These are phyloP conservation scores for Hirudinaria manillensis DNA, from an alignment of 2,888 invertebrate genomes.

Conservation along the genomic window DNA sequence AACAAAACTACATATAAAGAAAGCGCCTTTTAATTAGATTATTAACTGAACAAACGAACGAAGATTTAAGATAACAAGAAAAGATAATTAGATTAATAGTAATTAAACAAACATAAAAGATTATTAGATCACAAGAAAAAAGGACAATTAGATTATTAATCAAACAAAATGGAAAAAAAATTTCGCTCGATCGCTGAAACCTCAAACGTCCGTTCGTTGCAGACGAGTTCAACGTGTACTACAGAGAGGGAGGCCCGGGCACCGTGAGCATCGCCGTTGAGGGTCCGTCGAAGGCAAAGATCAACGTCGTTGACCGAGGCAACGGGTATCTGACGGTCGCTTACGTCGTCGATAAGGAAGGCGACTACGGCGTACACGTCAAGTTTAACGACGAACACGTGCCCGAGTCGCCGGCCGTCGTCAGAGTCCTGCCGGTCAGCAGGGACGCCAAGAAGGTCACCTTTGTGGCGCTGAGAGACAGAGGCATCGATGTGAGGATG, in stretches of 20 bases:
- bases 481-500: constrained; percentile 47
- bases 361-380: constrained; percentile 89
- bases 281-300: constrained; percentile 87
- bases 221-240: constrained; percentile 79
- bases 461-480: constrained; percentile 50
- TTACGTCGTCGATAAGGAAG: constrained; percentile 49
- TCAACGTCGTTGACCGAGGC: constrained; percentile 34
- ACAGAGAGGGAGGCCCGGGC: constrained; percentile 92
- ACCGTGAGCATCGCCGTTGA: constrained; percentile 87
- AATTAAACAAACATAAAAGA: too few species aligned
- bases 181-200: too few species aligned
- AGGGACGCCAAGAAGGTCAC: constrained; percentile 82
- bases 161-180: too few species aligned
- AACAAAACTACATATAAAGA: neutral
- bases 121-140: too few species aligned
- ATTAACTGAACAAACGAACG: neutral
- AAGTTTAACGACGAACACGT: constrained; percentile 98
- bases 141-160: too few species aligned
- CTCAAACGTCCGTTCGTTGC: constrained; percentile 23
- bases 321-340: constrained; percentile 38
- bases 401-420: constrained; percentile 91
- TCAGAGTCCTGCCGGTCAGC: constrained; percentile 84
- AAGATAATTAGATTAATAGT: too few species aligned
- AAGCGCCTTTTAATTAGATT: neutral
- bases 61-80: too few species aligned